Conservation (phyloP, 2,113 vertebrate species). For the Xiphophorus hellerii region DNA sequence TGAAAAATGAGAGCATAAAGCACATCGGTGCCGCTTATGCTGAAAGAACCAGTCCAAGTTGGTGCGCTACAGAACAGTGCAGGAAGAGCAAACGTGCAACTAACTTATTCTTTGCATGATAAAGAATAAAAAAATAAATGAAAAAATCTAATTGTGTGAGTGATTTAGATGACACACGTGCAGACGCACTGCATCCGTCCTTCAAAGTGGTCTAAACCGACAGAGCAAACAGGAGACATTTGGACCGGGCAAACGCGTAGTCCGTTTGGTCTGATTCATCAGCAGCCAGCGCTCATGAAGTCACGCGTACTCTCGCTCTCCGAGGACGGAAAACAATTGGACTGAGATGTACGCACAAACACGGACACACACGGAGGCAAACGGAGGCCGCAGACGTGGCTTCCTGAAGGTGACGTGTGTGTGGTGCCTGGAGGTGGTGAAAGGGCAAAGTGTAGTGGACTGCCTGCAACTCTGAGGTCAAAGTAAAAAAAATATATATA, state of each 20-base stretch:
- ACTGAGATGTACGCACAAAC: constrained; percentile 19
- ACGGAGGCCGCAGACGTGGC: constrained; percentile 24
- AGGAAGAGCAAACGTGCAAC: neutral
- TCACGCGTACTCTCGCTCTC: constrained; percentile 49
- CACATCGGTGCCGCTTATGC: constrained; percentile 33
- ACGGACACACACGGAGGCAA: constrained; percentile 13
- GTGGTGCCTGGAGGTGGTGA: constrained; percentile 44
- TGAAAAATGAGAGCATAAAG: constrained; percentile 57
- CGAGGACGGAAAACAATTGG: constrained; percentile 46
- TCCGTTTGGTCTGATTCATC: constrained; percentile 61
- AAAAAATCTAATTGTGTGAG: constrained; percentile 62
- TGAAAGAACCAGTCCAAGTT: constrained; percentile 11
- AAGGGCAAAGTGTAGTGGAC: constrained; percentile 18
- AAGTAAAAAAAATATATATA: constrained; percentile 43
- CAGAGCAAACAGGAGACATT: constrained; percentile 64
- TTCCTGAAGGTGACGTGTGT: constrained; percentile 65
- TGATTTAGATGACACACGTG: constrained; percentile 54
- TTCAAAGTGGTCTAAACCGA: constrained; percentile 56
- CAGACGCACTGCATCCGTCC: constrained; percentile 8
- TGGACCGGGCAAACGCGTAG: constrained; percentile 63
- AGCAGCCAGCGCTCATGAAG: constrained; percentile 53
- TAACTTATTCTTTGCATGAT: no score
- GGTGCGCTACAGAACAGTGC: constrained; percentile 12
- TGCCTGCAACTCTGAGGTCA: constrained; percentile 51
- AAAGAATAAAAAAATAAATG: neutral